A percentile compares a stretch with the other conserved stretches of the same genome.
Evolutionary conservation across 2,797 vertebrate species (phyloP).

Genomic region (Schizopygopsis malacanthus): DNA sequence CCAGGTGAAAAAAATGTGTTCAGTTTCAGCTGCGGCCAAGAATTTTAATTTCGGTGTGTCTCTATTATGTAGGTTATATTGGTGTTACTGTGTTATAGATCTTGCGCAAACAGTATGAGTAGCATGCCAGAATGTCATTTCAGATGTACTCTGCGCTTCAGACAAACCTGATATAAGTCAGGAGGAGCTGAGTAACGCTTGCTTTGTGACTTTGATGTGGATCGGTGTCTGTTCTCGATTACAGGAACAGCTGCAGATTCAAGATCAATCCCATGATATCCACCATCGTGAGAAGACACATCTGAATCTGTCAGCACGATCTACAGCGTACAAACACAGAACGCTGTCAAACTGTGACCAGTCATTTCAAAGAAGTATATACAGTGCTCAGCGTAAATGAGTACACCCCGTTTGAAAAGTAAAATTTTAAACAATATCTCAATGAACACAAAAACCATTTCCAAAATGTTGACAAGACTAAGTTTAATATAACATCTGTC

Average conservation of each 20-base stretch:
- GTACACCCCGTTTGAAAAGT: too few relatives aligned
- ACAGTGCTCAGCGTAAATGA: too few relatives aligned
- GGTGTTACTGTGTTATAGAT: neutral
- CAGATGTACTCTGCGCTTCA: neutral
- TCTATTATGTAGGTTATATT: neutral
- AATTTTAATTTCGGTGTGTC: too few relatives aligned
- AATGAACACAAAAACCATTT: too few relatives aligned
- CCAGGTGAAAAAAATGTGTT: too few relatives aligned
- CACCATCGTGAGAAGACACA: constrained; percentile 62
- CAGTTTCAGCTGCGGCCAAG: too few relatives aligned
- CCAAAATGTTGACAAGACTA: too few relatives aligned
- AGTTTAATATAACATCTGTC: too few relatives aligned
- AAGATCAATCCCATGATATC: constrained; percentile 60
- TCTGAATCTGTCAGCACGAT: constrained; percentile 73
- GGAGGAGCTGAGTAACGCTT: constrained; percentile 93
- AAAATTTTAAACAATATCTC: too few relatives aligned
- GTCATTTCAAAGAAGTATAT: neutral
- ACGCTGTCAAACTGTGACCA: neutral
- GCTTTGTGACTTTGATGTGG: constrained; percentile 77
- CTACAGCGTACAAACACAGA: constrained; percentile 59
- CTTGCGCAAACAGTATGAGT: constrained; percentile 24
- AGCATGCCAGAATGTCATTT: neutral
- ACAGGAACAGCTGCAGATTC: constrained; percentile 23
- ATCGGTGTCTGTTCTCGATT: constrained; percentile 42
- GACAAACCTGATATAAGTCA: constrained; percentile 86